Evolutionary conservation across 1,140 invertebrate species (phyloP).

Genomic region (Drosophila orosa): DNA sequence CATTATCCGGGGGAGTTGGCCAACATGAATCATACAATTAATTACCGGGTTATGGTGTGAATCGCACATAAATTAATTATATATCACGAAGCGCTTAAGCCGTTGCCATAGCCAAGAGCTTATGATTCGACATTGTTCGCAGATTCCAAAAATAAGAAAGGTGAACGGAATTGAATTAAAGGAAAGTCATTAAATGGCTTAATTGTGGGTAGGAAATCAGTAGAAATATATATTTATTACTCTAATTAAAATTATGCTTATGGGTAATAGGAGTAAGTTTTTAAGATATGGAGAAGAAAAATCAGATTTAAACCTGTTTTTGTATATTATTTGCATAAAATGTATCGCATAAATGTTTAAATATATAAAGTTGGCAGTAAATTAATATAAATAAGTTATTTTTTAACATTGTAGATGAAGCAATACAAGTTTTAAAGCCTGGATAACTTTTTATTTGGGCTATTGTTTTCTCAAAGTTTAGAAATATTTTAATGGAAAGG

Average conservation of each 20-base stretch:
- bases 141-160: constrained; percentile 7
- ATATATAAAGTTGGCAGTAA: neutral
- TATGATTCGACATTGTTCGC: constrained; percentile 11
- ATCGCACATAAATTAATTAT: constrained; percentile 35
- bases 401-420: too few species aligned
- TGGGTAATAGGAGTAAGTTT: too few species aligned
- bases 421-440: neutral
- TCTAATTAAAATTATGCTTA: neutral
- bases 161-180: constrained; percentile 17
- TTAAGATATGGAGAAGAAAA: neutral
- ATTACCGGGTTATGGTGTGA: constrained; percentile 34
- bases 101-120: constrained; percentile 14
- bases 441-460: too few species aligned
- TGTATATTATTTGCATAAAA: neutral
- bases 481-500: too few species aligned
- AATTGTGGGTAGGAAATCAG: neutral
- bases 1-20: constrained; percentile 6
- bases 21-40: constrained; percentile 37
- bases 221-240: neutral
- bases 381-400: neutral
- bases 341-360: neutral
- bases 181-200: neutral
- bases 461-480: neutral
- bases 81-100: constrained; percentile 12
- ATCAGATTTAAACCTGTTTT: neutral